A percentile compares a stretch with the other conserved stretches of the same genome.
Evolutionary conservation across 1,140 invertebrate genomes (phyloP).

Genomic region (Lepidurus couesii): DNA sequence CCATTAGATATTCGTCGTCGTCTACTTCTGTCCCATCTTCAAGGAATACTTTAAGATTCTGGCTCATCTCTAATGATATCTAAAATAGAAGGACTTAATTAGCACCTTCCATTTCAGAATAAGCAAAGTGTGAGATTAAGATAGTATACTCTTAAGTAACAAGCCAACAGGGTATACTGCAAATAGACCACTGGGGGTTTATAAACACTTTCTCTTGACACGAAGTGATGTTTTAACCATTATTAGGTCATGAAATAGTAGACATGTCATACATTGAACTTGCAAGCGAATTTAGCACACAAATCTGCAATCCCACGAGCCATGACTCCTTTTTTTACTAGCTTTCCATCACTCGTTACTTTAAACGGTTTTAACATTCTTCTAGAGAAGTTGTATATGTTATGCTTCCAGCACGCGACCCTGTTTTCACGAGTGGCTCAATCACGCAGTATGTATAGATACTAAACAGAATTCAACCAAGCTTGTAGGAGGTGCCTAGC

Average conservation of each 20-base stretch:
- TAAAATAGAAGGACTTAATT: neutral
- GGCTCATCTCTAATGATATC: neutral
- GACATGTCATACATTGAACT: neutral
- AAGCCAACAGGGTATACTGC: too few species aligned
- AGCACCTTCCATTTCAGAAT: neutral
- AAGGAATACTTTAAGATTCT: neutral
- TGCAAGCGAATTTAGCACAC: neutral
- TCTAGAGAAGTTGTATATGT: too few species aligned
- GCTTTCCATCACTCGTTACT: neutral
- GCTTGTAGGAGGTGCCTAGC: too few species aligned
- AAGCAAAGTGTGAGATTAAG: neutral
- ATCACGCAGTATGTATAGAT: too few species aligned
- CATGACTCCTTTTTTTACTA: neutral
- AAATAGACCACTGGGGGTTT: too few species aligned
- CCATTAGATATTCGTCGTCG: neutral
- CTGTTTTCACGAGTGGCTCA: too few species aligned
- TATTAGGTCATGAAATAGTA: neutral
- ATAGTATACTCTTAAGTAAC: too few species aligned
- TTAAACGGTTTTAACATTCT: neutral
- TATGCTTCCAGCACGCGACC: too few species aligned
- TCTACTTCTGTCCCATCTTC: constrained; percentile 1
- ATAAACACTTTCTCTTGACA: too few species aligned
- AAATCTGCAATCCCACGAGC: neutral
- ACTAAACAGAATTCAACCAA: too few species aligned
- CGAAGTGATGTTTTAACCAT: neutral